Percentiles rank a stretch among this genome's conserved stretches.
phyloP scores from a whole-genome alignment of 2,888 invertebrate species.

The Iselma pallidipennis region DNA sequence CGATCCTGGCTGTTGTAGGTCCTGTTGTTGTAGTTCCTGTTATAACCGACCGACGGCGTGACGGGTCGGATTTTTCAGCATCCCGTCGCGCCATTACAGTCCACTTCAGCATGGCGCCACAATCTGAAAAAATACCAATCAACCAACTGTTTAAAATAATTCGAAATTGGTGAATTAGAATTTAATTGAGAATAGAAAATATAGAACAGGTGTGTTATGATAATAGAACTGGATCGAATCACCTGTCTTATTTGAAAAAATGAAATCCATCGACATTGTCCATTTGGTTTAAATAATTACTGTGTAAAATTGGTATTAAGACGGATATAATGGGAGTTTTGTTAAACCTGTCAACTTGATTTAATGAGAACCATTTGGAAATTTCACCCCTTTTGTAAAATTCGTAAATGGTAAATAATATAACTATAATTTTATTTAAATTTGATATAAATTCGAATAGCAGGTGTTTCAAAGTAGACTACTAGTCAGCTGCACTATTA shows the following conservation, averaged over 20 bases:
- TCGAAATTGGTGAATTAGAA: slow-evolving; percentile 1
- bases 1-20: slow-evolving; percentile 17
- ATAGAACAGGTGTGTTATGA: slow-evolving; percentile 10
- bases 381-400: slow-evolving; percentile 22
- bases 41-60: slow-evolving; percentile 29
- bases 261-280: slow-evolving; percentile 8
- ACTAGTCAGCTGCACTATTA: slow-evolving; percentile 10
- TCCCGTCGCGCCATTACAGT: slow-evolving; percentile 54
- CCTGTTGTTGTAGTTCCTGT: slow-evolving; percentile 50
- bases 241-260: slow-evolving; percentile 15
- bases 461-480: slow-evolving; percentile 19
- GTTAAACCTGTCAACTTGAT: slow-evolving; percentile 17
- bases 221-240: background rate
- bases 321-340: slow-evolving; percentile 1
- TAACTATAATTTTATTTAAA: slow-evolving; percentile 10
- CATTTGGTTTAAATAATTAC: background rate
- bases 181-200: slow-evolving; percentile 1
- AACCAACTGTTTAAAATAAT: background rate
- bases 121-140: background rate
- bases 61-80: slow-evolving; percentile 33
- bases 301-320: background rate
- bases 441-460: slow-evolving; percentile 11
- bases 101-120: slow-evolving; percentile 64
- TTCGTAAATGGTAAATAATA: slow-evolving; percentile 19
- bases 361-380: slow-evolving; percentile 17